A percentile compares a stretch with the other conserved stretches of the same genome.
Conservation (phyloP, 2,113 vertebrate species). For the Neopipo cinnamomea region DNA sequence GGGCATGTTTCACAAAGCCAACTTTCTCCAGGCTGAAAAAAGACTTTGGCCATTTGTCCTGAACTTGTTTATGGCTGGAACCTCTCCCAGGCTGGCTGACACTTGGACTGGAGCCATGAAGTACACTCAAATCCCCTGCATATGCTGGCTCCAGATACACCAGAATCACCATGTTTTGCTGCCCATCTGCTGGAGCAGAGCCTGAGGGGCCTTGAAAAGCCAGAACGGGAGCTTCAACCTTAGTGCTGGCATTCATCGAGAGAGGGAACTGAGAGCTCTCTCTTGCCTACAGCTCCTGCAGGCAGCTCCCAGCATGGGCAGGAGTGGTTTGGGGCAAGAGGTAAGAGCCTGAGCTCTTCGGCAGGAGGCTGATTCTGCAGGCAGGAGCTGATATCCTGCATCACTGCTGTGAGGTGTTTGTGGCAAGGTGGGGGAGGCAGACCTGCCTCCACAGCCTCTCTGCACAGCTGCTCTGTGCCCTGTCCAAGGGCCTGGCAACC, state of each 20-base stretch:
- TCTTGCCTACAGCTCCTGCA: not conserved
- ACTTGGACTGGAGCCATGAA: not conserved
- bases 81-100: not conserved
- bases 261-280: not conserved
- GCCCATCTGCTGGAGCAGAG: not conserved
- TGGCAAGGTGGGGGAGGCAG: not conserved
- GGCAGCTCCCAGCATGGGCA: not conserved
- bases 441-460: not conserved
- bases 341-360: not conserved
- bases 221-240: not conserved
- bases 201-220: not conserved
- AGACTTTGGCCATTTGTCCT: constrained; percentile 1
- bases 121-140: not conserved
- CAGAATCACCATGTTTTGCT: not conserved
- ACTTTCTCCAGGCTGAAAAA: constrained; percentile 31
- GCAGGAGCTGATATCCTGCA: not conserved
- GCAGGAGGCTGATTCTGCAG: not conserved
- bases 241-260: not conserved
- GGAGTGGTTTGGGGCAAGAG: not conserved
- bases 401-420: fast-evolving
- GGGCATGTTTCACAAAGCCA: constrained; percentile 6
- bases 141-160: not conserved
- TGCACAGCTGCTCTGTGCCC: not conserved
- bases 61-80: not conserved
- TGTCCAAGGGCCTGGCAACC: too few species aligned